These are phyloP conservation scores for Aplidium turbinatum DNA, from an alignment of 23 tunicate genomes.

Conservation along the genomic window DNA sequence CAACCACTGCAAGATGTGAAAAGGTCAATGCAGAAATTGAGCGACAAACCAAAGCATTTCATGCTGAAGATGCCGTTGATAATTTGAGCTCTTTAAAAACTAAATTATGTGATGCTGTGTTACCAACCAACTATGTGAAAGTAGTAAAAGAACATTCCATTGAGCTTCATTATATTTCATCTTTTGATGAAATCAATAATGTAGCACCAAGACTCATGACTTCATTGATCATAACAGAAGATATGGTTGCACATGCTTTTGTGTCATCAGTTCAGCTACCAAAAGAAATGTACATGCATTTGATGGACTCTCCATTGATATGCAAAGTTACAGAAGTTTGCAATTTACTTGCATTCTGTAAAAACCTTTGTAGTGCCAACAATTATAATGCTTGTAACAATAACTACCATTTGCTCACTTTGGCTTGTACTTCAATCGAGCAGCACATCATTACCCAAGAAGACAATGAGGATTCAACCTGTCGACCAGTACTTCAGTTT, in stretches of 20 bases:
- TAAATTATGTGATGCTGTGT: constrained; percentile 3
- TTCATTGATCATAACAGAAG: constrained; percentile 1
- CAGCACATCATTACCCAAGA: neutral
- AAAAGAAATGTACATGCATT: constrained; percentile 2
- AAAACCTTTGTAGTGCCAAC: constrained; percentile 5
- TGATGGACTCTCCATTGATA: neutral
- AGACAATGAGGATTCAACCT: no score
- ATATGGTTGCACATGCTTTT: neutral
- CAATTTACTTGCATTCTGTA: constrained; percentile 12
- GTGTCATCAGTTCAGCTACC: constrained; percentile 8
- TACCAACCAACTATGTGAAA: neutral
- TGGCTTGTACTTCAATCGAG: neutral
- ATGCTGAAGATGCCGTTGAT: neutral
- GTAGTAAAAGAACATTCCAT: constrained; percentile 1
- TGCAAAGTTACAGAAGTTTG: neutral
- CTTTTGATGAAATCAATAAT: neutral
- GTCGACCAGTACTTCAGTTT: neutral
- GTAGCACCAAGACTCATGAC: constrained; percentile 1
- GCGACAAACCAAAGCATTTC: neutral
- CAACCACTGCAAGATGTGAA: no score
- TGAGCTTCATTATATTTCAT: constrained; percentile 1
- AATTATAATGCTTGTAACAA: neutral
- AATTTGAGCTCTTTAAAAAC: neutral
- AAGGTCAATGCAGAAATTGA: no score
- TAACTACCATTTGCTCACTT: neutral